Evolutionary conservation across 2,797 vertebrate genomes (phyloP).

Genomic region (Hipposideros larvatus): DNA sequence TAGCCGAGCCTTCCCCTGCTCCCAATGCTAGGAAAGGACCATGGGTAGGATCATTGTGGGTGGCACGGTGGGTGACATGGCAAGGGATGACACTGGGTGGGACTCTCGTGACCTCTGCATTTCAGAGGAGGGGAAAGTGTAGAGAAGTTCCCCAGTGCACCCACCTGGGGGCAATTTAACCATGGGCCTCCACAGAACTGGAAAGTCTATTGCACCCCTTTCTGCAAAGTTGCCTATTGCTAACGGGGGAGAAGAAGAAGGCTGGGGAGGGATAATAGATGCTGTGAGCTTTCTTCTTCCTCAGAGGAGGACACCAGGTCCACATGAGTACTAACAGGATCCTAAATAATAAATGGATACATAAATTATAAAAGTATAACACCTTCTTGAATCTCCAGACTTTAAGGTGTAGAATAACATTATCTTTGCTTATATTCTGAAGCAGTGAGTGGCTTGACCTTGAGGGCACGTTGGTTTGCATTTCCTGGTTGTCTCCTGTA

Average conservation of each 20-base stretch:
- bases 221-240: neutral
- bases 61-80: neutral
- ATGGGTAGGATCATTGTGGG: accelerated
- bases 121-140: neutral
- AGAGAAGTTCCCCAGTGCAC: neutral
- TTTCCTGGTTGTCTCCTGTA: neutral
- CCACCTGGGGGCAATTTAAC: neutral
- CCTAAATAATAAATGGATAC: neutral
- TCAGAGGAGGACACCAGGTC: neutral
- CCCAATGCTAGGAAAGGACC: neutral
- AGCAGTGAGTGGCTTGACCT: neutral
- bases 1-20: neutral
- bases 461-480: neutral
- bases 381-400: neutral
- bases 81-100: neutral
- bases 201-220: neutral
- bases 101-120: neutral
- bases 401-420: neutral
- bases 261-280: neutral
- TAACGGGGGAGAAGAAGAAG: neutral
- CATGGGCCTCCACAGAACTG: neutral
- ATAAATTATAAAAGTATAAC: neutral
- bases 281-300: neutral
- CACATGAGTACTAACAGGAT: neutral
- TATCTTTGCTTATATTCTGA: neutral